phyloP scores from a whole-genome alignment of 30 jellyfish, hydroid and myxozoan species.

The Aurelia aurita complex sp. Pacific region DNA sequence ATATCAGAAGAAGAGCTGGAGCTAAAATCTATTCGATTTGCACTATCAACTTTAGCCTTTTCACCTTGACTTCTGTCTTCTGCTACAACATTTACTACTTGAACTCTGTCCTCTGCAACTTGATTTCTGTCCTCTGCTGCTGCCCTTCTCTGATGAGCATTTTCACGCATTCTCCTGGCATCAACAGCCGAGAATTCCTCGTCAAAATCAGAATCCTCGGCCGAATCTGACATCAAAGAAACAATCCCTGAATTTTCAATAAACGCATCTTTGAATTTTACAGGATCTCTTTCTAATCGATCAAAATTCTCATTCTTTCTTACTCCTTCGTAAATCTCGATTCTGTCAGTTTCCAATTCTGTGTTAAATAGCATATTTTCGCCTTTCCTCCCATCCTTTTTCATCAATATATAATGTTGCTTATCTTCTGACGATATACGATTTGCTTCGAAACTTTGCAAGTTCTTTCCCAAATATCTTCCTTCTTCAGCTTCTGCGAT shows the following conservation, averaged over 20 bases:
- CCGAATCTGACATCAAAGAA: conserved; percentile 58
- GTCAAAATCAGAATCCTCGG: conserved; percentile 73
- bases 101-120: neutral
- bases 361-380: conserved; percentile 66
- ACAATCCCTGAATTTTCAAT: conserved; percentile 29
- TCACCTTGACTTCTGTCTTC: neutral
- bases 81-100: neutral
- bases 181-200: conserved; percentile 25
- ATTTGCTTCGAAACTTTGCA: conserved; percentile 66
- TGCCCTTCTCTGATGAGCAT: no score
- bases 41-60: neutral
- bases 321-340: conserved; percentile 35
- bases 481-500: conserved; percentile 67
- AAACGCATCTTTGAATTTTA: conserved; percentile 35
- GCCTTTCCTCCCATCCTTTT: conserved; percentile 41
- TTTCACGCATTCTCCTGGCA: neutral
- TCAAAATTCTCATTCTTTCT: conserved; percentile 40
- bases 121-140: neutral
- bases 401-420: conserved; percentile 69
- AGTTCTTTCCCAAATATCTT: conserved; percentile 12
- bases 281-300: conserved; percentile 82
- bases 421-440: conserved; percentile 77
- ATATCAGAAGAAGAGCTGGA: no score
- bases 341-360: conserved; percentile 42
- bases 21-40: neutral